Conservation (phyloP, 2,113 vertebrate genomes). For the Epinephelus lanceolatus region DNA sequence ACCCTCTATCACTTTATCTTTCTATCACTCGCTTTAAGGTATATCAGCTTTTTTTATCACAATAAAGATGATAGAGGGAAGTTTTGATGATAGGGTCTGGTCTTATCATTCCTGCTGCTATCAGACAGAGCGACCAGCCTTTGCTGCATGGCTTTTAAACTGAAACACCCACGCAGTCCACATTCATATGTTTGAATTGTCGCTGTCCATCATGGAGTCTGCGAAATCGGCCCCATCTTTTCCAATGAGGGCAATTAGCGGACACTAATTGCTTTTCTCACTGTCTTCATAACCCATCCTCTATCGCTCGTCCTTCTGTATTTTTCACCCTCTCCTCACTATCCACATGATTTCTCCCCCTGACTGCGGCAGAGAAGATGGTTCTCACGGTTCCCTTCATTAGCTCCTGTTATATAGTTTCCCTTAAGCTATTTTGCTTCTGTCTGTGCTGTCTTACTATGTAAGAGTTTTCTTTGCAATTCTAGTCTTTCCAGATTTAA, state of each 20-base stretch:
- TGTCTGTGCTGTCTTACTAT: background rate
- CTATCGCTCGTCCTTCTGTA: conserved; percentile 5
- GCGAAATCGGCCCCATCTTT: conserved; percentile 45
- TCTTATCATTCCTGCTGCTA: conserved; percentile 65
- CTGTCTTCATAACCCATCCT: conserved; percentile 41
- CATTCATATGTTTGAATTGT: conserved; percentile 37
- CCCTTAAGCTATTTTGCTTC: conserved; percentile 24
- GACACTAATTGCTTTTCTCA: conserved; percentile 74
- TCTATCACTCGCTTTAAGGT: conserved; percentile 37
- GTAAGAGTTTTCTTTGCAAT: conserved; percentile 14
- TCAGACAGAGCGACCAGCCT: conserved; percentile 64
- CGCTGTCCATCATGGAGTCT: conserved; percentile 36
- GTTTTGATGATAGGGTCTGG: conserved; percentile 58
- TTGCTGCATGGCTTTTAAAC: conserved; percentile 35
- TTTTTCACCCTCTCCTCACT: conserved; percentile 39
- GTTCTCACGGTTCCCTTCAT: conserved; percentile 42
- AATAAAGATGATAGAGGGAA: conserved; percentile 44
- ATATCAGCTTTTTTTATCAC: conserved; percentile 47
- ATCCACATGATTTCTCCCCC: conserved; percentile 3
- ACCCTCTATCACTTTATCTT: conserved; percentile 24
- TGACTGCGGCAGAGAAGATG: conserved; percentile 10
- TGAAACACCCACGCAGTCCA: conserved; percentile 35
- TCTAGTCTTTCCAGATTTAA: conserved; percentile 43
- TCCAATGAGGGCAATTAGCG: conserved; percentile 79
- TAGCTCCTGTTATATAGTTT: conserved; percentile 31